Base-by-base conservation (phyloP, 2,797 vertebrate species). In the Podarcis lilfordi region DNA sequence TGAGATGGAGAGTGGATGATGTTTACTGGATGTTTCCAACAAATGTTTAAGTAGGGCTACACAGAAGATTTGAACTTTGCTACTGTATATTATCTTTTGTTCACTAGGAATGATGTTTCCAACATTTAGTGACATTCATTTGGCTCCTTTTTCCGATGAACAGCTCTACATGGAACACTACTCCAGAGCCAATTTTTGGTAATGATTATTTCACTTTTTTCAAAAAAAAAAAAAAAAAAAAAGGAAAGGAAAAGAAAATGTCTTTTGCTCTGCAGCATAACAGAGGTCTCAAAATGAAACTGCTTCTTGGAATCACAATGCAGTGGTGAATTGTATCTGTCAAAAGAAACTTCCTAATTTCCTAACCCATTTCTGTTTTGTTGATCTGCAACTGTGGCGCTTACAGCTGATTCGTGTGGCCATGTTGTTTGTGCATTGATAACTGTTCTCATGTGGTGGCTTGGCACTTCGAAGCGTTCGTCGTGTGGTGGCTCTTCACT, bases 81-180 rank as follows among this genome's bases (percentile, higher is more conserved):
- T 88, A 88, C 35, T 91, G 76, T 86, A 78, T 94, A 27, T 92
- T 92, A 78, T 95, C 84, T 94, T 89, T 90, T 89, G 27, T 86
- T 94, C 85, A 83, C 32, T 93, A 98, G 97, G 98, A 95, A 95
- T 96, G 96, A 98, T 98, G 97, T 98, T 98, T 90, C 97, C 97
- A 5, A 97, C 96, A 45, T 96, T 85, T 75, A 96, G 96, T 75
- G 96, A 97, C 89, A 97, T 98, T 89, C 97, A 98, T 89, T 91
- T 98, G 94, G 97, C 97, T 92, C 97, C 98, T 61, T 98, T 98
- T 96, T 97, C 95, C n/a, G 97, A 98, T 80, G 97, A 98, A 61
- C 97, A 98, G 85, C 97, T 98, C 84, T 98, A 98, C 95, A 92
- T 97, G 88, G 97, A 98, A 94, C 96, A 97, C 93, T 94, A 95